Evolutionary conservation across 2,113 vertebrate genomes (phyloP).

Genomic region (Atractosteus spatula): DNA sequence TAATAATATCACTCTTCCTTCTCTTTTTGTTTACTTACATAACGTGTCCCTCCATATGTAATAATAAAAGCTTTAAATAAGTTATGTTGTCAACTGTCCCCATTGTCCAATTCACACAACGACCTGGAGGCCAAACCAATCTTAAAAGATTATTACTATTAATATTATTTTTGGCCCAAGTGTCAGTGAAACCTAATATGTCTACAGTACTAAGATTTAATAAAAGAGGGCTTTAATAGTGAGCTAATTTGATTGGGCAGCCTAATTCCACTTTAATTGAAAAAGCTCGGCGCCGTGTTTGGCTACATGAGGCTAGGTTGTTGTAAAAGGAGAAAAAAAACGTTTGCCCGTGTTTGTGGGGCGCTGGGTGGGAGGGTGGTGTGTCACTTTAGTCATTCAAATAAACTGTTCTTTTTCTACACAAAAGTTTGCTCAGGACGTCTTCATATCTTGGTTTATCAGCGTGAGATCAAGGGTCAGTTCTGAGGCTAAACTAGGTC

Average conservation of each 20-base stretch:
- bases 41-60: conserved; percentile 27
- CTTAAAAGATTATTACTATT: not conserved
- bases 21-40: conserved; percentile 2
- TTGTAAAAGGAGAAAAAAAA: not conserved
- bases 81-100: conserved; percentile 39
- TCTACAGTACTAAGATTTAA: conserved; percentile 74
- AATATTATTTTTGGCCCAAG: conserved; percentile 44
- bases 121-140: not conserved
- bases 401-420: not conserved
- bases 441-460: not conserved
- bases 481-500: not conserved
- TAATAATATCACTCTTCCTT: conserved; percentile 22
- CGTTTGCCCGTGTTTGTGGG: not conserved
- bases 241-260: conserved; percentile 80
- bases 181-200: conserved; percentile 75
- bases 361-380: not conserved
- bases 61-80: conserved; percentile 32
- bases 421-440: not conserved
- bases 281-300: conserved; percentile 67
- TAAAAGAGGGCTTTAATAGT: conserved; percentile 79
- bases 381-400: not conserved
- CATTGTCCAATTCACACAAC: conserved; percentile 38
- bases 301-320: not conserved
- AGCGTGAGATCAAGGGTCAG: not conserved
- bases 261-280: conserved; percentile 85